These are phyloP conservation scores for Trichopria drosophilae DNA, from an alignment of 2,888 invertebrate genomes.

Conservation along the genomic window DNA sequence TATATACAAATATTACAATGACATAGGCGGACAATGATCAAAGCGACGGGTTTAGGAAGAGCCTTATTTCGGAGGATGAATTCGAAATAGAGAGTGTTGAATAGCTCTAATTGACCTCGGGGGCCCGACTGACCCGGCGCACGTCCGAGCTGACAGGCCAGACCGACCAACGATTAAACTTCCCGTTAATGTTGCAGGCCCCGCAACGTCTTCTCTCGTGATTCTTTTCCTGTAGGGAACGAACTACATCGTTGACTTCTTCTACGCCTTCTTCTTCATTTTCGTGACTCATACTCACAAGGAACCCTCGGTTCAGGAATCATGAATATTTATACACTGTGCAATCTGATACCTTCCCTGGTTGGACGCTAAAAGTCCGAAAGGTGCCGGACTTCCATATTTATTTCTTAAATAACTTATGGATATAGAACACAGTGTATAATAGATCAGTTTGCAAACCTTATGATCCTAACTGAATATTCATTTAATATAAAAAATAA, in stretches of 20 bases:
- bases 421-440: no score
- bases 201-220: slow-evolving; percentile 32
- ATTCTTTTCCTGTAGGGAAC: slow-evolving; percentile 24
- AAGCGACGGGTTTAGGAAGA: no score
- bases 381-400: no score
- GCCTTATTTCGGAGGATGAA: no score
- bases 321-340: slow-evolving; percentile 49
- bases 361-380: no score
- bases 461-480: no score
- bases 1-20: no score
- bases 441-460: no score
- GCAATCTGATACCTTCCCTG: slow-evolving; percentile 45
- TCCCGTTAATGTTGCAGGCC: slow-evolving; percentile 54
- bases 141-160: slow-evolving; percentile 53
- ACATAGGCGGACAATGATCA: no score
- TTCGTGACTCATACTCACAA: slow-evolving; percentile 41
- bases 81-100: slow-evolving; percentile 49
- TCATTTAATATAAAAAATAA: no score
- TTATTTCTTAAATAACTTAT: no score
- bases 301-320: slow-evolving; percentile 25
- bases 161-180: slow-evolving; percentile 55
- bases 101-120: slow-evolving; percentile 57
- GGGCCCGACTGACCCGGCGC: slow-evolving; percentile 55
- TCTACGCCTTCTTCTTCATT: slow-evolving; percentile 28
- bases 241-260: no score